Evolutionary conservation across 2,797 vertebrate species (phyloP), one percentile per base, ranked within the genome.

Genomic region (Percopsis omiscomaycus): DNA sequence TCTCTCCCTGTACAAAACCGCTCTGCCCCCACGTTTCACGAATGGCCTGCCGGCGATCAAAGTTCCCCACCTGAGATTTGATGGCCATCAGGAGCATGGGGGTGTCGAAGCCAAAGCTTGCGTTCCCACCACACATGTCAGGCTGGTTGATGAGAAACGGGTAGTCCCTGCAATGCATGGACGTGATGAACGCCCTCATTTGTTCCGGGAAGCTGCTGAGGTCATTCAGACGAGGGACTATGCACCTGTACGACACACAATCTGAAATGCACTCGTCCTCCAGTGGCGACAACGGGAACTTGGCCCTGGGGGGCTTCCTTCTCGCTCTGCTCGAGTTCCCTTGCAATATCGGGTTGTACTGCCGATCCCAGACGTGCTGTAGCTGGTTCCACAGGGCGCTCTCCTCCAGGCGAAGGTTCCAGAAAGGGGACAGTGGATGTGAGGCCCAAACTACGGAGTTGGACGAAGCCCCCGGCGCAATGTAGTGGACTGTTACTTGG

Each of bases 21-120:
- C 86, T 89, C 64, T 16, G 82, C 3, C 93, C 93, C 93, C 93
- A 94, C 0, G 92, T 92, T 74, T 94, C 91, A 14, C 93, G 90
- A 47, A 94, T 94, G 48, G 93, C 93, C 82, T 94, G 92, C 22
- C 93, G 84, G 76, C 91, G 92, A 77, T 93, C 91, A 80, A 94
- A 94, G 81, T 93, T 92, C 16, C 89, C 91, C 12, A 92, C 77
- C 74, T 93, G 91, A 13, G 93, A 93, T 80, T 93, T 94, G 66
- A 94, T 73, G 30, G 91, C 93, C 74, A 94, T 89, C 37, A 94
- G 64, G 27, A 94, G 88, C 76, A 89, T 77, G 0, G 88, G 89
- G 1, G 78, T 66, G 1, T 83, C 78, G 32, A 66, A 27, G 29
- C 52, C 69, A 8, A 50, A 48, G 28, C 53, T 59, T 3, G 68